Evolutionary conservation across 2,888 invertebrate genomes (phyloP).

Genomic region (Drosophila neoperkinsi): DNA sequence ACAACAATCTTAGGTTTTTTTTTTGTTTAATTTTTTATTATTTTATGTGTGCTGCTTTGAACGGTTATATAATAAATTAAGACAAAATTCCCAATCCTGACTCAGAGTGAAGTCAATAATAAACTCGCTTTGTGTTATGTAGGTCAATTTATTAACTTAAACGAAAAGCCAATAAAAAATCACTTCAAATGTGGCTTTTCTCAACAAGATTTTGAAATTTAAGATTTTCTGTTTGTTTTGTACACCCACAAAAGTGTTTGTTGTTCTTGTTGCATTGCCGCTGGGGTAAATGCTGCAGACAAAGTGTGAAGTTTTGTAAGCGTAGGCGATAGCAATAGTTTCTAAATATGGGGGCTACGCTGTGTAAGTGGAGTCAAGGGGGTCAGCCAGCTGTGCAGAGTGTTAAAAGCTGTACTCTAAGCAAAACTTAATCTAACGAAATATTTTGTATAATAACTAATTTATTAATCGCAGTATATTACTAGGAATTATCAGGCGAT

Average conservation of each 20-base stretch:
- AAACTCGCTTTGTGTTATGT: slow-evolving; percentile 13
- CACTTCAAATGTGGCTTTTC: slow-evolving; percentile 15
- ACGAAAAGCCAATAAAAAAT: not conserved
- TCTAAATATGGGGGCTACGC: not conserved
- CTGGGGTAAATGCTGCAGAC: slow-evolving; percentile 20
- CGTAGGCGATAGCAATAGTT: slow-evolving; percentile 37
- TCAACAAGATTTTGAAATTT: slow-evolving; percentile 32
- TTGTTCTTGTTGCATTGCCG: slow-evolving; percentile 18
- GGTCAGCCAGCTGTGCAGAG: slow-evolving; percentile 6
- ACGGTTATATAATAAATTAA: slow-evolving; percentile 10
- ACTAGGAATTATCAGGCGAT: slow-evolving; percentile 8
- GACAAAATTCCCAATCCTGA: slow-evolving; percentile 17
- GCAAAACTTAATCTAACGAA: slow-evolving; percentile 27
- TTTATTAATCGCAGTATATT: slow-evolving; percentile 24
- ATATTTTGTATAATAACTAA: slow-evolving; percentile 18
- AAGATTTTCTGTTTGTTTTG: slow-evolving; percentile 20
- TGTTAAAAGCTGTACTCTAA: slow-evolving; percentile 26
- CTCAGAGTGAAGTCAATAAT: slow-evolving; percentile 11
- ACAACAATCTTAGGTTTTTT: not conserved
- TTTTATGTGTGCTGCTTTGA: slow-evolving; percentile 1
- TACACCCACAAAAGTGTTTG: slow-evolving; percentile 20
- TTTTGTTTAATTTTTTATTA: not conserved
- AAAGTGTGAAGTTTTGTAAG: slow-evolving; percentile 49
- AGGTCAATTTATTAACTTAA: slow-evolving; percentile 27
- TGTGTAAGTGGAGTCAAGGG: not conserved